Percentiles rank a stretch among this genome's conserved stretches.
phyloP scores from a whole-genome alignment of 2,888 invertebrate species.

The Hipparchia sbordonii region DNA sequence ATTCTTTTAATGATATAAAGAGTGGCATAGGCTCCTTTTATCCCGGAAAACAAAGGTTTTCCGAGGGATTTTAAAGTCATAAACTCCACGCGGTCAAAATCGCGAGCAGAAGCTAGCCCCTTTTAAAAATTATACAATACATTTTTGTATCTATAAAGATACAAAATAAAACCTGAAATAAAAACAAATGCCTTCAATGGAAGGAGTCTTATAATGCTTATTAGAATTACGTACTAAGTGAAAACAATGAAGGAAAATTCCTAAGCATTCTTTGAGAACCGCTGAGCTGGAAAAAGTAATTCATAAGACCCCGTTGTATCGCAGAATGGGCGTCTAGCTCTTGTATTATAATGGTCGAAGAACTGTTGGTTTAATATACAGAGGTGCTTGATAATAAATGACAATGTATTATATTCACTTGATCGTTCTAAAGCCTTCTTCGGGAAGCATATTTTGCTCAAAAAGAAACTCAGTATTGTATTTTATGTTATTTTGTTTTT shows the following conservation, averaged over 20 bases:
- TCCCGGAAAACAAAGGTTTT: no score
- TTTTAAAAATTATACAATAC: not conserved
- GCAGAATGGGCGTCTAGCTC: constrained; percentile 10
- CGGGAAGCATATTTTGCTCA: no score
- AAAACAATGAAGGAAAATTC: constrained; percentile 14
- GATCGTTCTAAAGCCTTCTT: no score
- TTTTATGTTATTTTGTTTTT: no score
- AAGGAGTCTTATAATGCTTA: constrained; percentile 7
- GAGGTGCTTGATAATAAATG: no score
- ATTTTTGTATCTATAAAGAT: not conserved
- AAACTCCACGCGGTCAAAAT: no score
- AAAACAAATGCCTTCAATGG: not conserved
- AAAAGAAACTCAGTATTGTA: no score
- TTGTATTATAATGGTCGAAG: constrained; percentile 8
- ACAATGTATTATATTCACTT: no score
- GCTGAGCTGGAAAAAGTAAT: not conserved
- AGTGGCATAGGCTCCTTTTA: no score
- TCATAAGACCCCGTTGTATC: not conserved
- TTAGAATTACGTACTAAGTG: constrained; percentile 13
- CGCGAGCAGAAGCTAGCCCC: no score
- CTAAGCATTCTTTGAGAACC: constrained; percentile 9
- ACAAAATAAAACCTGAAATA: not conserved
- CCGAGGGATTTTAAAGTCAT: no score
- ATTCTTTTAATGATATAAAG: no score
- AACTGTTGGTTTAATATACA: not conserved